Conservation (phyloP, 2,888 invertebrate genomes). For the Drosophila multiciliata region DNA sequence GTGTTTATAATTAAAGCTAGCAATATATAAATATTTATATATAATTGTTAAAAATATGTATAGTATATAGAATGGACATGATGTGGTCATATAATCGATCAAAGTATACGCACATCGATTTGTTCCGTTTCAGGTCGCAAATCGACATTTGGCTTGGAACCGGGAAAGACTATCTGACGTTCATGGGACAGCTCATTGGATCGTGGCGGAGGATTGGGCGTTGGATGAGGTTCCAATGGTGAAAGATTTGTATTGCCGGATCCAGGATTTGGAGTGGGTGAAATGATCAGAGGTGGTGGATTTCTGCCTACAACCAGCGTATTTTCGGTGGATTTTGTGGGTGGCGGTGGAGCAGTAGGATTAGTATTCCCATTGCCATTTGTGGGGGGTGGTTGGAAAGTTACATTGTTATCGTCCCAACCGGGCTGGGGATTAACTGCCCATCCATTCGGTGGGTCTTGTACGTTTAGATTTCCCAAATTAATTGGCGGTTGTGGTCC, state of each 20-base stretch:
- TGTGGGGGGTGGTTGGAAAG: conserved; percentile 17
- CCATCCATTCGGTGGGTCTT: conserved; percentile 32
- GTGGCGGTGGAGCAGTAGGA: conserved; percentile 24
- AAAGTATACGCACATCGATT: conserved; percentile 61
- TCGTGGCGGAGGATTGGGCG: neutral
- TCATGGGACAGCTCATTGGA: conserved; percentile 30
- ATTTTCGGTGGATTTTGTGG: conserved; percentile 17
- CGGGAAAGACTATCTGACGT: conserved; percentile 60
- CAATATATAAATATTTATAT: conserved; percentile 21
- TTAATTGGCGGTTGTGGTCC: neutral
- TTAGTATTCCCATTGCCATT: conserved; percentile 7
- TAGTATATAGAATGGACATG: conserved; percentile 1
- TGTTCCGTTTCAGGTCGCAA: conserved; percentile 10
- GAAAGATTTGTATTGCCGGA: conserved; percentile 41
- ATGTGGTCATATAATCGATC: neutral
- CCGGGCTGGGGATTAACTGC: conserved; percentile 16
- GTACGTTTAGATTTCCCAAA: neutral
- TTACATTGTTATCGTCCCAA: neutral
- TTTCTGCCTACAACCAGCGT: conserved; percentile 41
- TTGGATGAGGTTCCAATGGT: conserved; percentile 38
- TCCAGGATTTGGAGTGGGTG: conserved; percentile 33
- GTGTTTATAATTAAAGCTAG: conserved; percentile 13
- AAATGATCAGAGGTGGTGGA: conserved; percentile 35
- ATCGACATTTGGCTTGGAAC: conserved; percentile 39
- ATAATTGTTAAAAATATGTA: conserved; percentile 8